phyloP scores from a whole-genome alignment of 1,140 invertebrate genomes.

The Drosophila quadrilineata region DNA sequence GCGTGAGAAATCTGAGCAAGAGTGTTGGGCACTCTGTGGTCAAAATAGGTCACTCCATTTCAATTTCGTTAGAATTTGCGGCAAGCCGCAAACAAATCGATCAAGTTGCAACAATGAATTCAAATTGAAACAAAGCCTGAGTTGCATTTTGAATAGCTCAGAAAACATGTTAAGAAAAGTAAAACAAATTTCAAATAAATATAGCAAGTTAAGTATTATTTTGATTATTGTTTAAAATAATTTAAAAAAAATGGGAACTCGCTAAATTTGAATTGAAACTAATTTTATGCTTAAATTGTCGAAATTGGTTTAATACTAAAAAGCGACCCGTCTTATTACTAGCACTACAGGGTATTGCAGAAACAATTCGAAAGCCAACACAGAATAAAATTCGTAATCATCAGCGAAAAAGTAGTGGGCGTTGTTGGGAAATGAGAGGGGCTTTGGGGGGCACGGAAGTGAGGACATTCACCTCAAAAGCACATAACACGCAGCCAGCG shows the following conservation, averaged over 20 bases:
- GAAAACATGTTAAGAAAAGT: no score
- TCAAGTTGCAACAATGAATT: no score
- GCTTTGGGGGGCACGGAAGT: slow-evolving; percentile 19
- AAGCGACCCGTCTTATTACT: no score
- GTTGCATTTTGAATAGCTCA: no score
- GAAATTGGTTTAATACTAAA: no score
- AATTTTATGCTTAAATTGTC: no score
- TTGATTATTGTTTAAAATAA: no score
- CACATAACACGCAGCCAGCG: slow-evolving; percentile 41
- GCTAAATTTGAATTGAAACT: no score
- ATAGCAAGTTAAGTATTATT: no score
- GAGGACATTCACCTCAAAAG: slow-evolving; percentile 55
- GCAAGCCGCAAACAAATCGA: neutral
- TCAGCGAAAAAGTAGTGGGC: slow-evolving; percentile 25
- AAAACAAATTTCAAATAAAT: no score
- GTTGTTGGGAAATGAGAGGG: slow-evolving; percentile 11
- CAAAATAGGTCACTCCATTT: slow-evolving; percentile 28
- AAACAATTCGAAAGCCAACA: neutral
- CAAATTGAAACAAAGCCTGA: no score
- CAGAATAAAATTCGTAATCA: slow-evolving; percentile 36
- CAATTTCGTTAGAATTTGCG: slow-evolving; percentile 31
- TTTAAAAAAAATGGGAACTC: no score
- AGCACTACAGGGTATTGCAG: neutral
- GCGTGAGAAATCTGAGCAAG: slow-evolving; percentile 33
- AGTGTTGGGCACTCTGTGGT: slow-evolving; percentile 3